Percentiles rank a stretch among this genome's conserved stretches.
These are phyloP conservation scores for Calypte anna DNA, from an alignment of 2,113 vertebrate species.

Conservation along the genomic window DNA sequence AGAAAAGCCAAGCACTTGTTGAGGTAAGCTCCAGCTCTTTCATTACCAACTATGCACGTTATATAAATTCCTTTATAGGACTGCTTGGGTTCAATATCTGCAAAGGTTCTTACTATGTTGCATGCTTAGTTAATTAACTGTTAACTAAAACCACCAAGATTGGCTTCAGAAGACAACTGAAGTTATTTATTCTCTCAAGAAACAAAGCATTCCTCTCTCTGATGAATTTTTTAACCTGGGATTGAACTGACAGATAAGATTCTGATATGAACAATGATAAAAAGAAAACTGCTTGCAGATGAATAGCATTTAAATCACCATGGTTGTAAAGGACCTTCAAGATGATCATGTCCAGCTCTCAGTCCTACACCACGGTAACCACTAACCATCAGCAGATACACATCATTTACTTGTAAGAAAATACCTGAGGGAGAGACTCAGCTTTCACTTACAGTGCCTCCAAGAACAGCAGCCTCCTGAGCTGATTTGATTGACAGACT, in stretches of 20 bases:
- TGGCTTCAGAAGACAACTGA: constrained; percentile 7
- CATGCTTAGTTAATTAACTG: neutral
- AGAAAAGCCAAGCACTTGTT: no score
- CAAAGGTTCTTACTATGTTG: no score
- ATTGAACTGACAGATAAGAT: constrained; percentile 1
- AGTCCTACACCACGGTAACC: no score
- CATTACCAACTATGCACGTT: no score
- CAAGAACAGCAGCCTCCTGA: neutral
- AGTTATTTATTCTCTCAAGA: constrained; percentile 7
- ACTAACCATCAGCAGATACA: neutral
- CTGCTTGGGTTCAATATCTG: no score
- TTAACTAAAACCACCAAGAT: neutral
- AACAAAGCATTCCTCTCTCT: constrained; percentile 26
- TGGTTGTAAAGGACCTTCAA: no score
- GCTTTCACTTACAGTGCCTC: neutral
- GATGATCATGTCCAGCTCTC: no score
- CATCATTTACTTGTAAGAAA: neutral
- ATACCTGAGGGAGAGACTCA: neutral
- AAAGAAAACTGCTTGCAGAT: neutral
- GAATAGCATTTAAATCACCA: neutral
- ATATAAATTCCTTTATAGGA: no score
- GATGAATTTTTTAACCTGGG: constrained; percentile 21
- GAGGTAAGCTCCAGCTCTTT: no score
- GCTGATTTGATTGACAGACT: neutral
- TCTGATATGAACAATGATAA: neutral